Evolutionary conservation across 2,113 vertebrate species (phyloP).

Genomic region (Cottus gobio): DNA sequence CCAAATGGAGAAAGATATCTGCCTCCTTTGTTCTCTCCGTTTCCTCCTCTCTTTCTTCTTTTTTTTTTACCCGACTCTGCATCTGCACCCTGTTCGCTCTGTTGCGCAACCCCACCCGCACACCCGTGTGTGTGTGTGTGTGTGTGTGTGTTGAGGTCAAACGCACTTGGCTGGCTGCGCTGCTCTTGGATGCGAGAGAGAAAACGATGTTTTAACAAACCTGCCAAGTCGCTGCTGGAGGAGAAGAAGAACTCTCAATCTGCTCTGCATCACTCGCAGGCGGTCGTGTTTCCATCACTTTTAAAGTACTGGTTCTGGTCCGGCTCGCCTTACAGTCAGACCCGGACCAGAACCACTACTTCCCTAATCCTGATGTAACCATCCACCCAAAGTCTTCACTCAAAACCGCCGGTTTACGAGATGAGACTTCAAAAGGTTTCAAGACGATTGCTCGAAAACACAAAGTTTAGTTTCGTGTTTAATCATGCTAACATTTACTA

Average conservation of each 20-base stretch:
- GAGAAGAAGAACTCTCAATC: slow-evolving; percentile 29
- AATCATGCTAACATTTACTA: no score
- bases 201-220: slow-evolving; percentile 55
- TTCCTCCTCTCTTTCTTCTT: not conserved
- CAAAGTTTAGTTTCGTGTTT: no score
- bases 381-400: not conserved
- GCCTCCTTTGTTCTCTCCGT: not conserved
- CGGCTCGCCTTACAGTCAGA: no score
- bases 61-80: slow-evolving; percentile 18
- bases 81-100: slow-evolving; percentile 50
- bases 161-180: slow-evolving; percentile 55
- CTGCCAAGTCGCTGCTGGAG: slow-evolving; percentile 50
- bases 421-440: no score
- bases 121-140: slow-evolving; percentile 4
- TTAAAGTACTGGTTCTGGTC: no score
- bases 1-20: slow-evolving; percentile 1
- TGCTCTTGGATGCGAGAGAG: slow-evolving; percentile 42
- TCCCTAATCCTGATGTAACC: not conserved
- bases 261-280: slow-evolving; percentile 30
- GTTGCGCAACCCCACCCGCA: slow-evolving; percentile 57
- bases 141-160: slow-evolving; percentile 31
- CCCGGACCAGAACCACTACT: not conserved
- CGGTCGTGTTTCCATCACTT: not conserved
- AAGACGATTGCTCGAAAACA: no score
- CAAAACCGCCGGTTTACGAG: no score